A percentile compares a stretch with the other conserved stretches of the same genome.
Conservation (phyloP, 2,888 invertebrate species). For the Penaeus monodon region DNA sequence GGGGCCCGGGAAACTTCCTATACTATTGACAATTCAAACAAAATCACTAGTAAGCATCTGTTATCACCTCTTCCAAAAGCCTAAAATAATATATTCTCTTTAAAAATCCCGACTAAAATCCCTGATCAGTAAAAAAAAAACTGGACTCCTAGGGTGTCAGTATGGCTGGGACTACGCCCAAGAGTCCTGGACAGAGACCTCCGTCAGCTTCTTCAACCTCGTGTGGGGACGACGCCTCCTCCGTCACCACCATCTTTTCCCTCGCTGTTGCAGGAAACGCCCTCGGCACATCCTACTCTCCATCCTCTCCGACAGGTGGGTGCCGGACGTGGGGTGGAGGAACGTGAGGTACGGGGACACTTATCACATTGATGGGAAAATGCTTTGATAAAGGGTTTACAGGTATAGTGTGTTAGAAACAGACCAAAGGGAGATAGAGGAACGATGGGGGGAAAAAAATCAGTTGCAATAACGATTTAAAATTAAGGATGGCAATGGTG, state of each 20-base stretch:
- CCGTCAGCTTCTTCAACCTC: conserved; percentile 74
- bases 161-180: conserved; percentile 75
- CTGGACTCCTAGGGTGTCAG: conserved; percentile 69
- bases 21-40: conserved; percentile 18
- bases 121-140: too few relatives aligned
- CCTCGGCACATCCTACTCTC: conserved; percentile 74
- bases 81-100: too few relatives aligned
- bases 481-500: too few relatives aligned
- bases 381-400: too few relatives aligned
- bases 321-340: too few relatives aligned
- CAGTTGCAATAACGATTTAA: too few relatives aligned
- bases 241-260: conserved; percentile 74
- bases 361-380: too few relatives aligned
- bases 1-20: neutral
- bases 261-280: conserved; percentile 74
- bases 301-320: conserved; percentile 75
- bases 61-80: neutral
- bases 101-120: too few relatives aligned
- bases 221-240: conserved; percentile 74
- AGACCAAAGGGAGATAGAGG: too few relatives aligned
- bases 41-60: conserved; percentile 12
- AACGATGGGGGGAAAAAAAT: too few relatives aligned
- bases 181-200: conserved; percentile 73
- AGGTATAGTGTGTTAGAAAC: too few relatives aligned
- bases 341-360: too few relatives aligned